Percentiles rank a stretch among this genome's conserved stretches.
Evolutionary conservation across 2,113 vertebrate genomes (phyloP).

Genomic region (Vulpes ferrilata): DNA sequence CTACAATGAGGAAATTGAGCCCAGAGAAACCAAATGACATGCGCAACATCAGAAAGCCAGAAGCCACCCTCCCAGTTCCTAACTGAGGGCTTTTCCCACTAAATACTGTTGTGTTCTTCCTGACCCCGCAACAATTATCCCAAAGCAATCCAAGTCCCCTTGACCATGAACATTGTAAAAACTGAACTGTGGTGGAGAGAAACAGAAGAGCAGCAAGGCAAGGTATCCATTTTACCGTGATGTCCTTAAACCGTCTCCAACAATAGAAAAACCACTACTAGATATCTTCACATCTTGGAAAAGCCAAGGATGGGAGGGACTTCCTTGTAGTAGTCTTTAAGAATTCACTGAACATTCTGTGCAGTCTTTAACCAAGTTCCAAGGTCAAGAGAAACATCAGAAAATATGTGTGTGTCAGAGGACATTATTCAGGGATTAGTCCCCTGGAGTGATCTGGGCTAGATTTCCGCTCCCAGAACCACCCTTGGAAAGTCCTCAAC

Average conservation of each 20-base stretch:
- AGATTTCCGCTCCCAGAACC: conserved; percentile 74
- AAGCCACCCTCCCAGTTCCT: conserved; percentile 1
- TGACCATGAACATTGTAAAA: neutral
- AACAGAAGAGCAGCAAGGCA: neutral
- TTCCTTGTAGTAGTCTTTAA: neutral
- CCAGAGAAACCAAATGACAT: neutral
- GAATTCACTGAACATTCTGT: conserved; percentile 65
- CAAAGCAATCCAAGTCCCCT: neutral
- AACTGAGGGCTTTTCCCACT: neutral
- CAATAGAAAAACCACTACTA: neutral
- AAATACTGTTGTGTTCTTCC: neutral
- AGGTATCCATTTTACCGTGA: neutral
- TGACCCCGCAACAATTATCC: neutral
- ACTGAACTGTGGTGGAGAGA: neutral
- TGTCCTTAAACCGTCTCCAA: neutral
- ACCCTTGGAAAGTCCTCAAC: conserved; percentile 69
- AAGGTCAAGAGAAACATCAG: conserved; percentile 79
- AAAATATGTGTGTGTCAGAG: conserved; percentile 68
- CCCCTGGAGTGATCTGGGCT: conserved; percentile 76
- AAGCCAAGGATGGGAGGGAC: neutral
- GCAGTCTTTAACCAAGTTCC: conserved; percentile 64
- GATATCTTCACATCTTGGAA: neutral
- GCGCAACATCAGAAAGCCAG: neutral
- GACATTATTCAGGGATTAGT: conserved; percentile 76
- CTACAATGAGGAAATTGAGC: neutral